phyloP scores from a whole-genome alignment of 2,797 vertebrate genomes.

The Ceryle rudis region DNA sequence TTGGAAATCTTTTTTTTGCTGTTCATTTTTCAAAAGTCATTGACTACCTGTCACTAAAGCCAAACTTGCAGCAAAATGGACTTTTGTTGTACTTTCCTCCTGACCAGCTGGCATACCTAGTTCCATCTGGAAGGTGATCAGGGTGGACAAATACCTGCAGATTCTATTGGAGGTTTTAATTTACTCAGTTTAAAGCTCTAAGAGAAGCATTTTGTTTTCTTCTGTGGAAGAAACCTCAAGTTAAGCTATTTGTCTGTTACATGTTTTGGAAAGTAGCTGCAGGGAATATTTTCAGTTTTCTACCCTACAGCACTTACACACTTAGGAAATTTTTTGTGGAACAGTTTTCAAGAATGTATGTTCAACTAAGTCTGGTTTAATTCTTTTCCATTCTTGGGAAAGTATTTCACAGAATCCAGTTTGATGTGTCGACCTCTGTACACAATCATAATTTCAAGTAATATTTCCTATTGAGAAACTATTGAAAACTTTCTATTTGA shows the following conservation, averaged over 20 bases:
- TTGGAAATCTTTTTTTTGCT: not conserved
- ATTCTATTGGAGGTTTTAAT: not conserved
- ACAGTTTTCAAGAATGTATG: not conserved
- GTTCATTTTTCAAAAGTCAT: not conserved
- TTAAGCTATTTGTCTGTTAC: not conserved
- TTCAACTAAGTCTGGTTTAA: not conserved
- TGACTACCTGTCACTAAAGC: not conserved
- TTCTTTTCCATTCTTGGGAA: not conserved
- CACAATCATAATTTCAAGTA: not conserved
- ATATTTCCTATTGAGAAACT: not conserved
- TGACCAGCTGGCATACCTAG: not conserved
- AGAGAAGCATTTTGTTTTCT: not conserved
- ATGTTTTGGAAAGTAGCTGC: not conserved
- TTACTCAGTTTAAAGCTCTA: not conserved
- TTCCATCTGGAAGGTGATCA: not conserved
- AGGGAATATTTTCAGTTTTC: not conserved
- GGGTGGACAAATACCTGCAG: not conserved
- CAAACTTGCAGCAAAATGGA: not conserved
- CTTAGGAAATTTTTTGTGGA: not conserved
- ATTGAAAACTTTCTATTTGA: not conserved
- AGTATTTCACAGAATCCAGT: not conserved
- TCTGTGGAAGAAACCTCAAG: not conserved
- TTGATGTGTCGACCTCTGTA: not conserved
- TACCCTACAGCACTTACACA: fast-evolving
- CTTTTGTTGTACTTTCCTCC: not conserved